Evolutionary conservation across 2,113 vertebrate species (phyloP).

Genomic region (Tachysurus fulvidraco): DNA sequence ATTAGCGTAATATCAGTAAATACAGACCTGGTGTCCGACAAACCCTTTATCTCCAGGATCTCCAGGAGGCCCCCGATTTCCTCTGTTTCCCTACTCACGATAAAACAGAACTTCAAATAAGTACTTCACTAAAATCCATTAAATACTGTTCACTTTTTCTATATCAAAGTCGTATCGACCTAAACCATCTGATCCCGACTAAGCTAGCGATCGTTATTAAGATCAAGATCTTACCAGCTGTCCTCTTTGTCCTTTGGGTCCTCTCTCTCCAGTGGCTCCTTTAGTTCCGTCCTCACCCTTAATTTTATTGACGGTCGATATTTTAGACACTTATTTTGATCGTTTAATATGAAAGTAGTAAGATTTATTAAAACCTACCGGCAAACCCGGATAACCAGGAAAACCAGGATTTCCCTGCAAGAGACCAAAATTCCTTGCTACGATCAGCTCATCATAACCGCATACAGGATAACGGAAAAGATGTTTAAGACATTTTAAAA

Average conservation of each 20-base stretch:
- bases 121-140: background rate
- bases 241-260: constrained; percentile 78
- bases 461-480: background rate
- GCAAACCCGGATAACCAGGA: constrained; percentile 75
- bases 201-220: background rate
- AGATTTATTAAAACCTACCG: constrained; percentile 65
- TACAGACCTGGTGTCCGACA: constrained; percentile 75
- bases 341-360: background rate
- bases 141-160: background rate
- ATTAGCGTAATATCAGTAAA: background rate
- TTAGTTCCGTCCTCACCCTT: constrained; percentile 80
- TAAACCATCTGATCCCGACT: background rate
- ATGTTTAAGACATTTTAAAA: background rate
- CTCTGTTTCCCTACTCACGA: constrained; percentile 74
- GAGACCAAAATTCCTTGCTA: constrained; percentile 43
- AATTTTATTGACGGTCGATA: background rate
- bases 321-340: background rate
- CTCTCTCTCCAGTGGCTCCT: constrained; percentile 72
- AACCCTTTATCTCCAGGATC: constrained; percentile 73
- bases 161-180: background rate
- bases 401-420: constrained; percentile 79
- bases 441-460: background rate
- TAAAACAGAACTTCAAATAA: background rate
- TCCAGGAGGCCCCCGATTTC: constrained; percentile 70
- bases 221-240: constrained; percentile 69